Evolutionary conservation across 2,888 invertebrate species (phyloP), one percentile per base, ranked within the genome.

Genomic region (Itoplectis maculator): DNA sequence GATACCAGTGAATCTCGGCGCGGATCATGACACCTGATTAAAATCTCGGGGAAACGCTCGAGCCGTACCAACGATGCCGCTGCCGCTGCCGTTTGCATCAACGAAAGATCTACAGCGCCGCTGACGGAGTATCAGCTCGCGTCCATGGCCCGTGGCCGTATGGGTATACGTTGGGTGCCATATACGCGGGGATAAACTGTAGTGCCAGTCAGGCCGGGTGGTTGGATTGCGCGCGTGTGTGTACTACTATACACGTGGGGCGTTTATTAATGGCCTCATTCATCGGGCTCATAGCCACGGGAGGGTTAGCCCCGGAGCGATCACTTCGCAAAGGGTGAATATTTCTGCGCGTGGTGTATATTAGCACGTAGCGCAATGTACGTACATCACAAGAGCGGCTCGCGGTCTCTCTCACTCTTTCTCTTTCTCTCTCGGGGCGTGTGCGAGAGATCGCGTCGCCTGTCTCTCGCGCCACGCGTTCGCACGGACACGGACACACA

Each of bases 221-320:
- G n/a, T n/a, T n/a, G n/a, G n/a, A n/a, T n/a, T n/a, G n/a, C n/a
- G n/a, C 59, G 54, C 13, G 23, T 15, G 56, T n/a, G 65, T 65
- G 51, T 42, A 70, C 18, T n/a, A 40, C 47, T 70, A 68, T 73
- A 72, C 70, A 80, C 74, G n/a, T 72, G 74, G 82, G 82, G 81
- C 77, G 81, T 78, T 82, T 75, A 79, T 84, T 84, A 82, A 81
- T 84, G 82, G 82, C 82, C 84, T 79, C 82, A 84, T 83, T 83
- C 82, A 83, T 83, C 79, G 82, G 73, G 68, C 76, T 83, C 82
- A 73, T 84, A 82, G 82, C 82, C 65, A 78, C 79, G 51, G 84
- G 80, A 83, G 83, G 80, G 79, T 81, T 77, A 81, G n/a, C 81
- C 83, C 82, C 75, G 76, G 63, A 81, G 85, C 79, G 81, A 81